phyloP scores from a whole-genome alignment of 53 echinoderm and acorn worm species.

The Zoroaster sp. region DNA sequence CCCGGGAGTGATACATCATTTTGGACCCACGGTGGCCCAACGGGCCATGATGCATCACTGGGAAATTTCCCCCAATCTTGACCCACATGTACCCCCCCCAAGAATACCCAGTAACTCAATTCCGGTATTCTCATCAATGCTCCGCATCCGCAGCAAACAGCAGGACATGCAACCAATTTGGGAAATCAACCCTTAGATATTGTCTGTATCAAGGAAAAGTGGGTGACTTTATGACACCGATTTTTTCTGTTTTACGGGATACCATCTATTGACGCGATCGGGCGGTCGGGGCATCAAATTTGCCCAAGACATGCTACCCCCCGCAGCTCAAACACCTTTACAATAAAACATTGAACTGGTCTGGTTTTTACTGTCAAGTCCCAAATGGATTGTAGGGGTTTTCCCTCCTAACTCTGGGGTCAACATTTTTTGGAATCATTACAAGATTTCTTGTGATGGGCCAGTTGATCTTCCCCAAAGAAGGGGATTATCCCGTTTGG shows the following conservation, averaged over 20 bases:
- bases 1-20: not conserved
- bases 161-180: not conserved
- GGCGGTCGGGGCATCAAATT: not conserved
- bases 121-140: not conserved
- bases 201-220: not conserved
- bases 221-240: not conserved
- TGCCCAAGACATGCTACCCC: not conserved
- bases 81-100: not conserved
- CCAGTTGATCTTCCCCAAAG: not conserved
- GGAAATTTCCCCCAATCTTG: not conserved
- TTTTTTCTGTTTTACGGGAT: not conserved
- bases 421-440: not conserved
- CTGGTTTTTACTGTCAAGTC: not conserved
- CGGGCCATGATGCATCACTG: not conserved
- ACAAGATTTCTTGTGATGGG: not conserved
- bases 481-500: not conserved
- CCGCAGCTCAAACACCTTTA: not conserved
- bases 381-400: not conserved
- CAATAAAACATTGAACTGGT: not conserved
- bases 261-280: not conserved
- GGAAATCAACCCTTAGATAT: not conserved
- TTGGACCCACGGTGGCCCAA: not conserved
- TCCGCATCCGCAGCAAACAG: not conserved
- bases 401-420: not conserved
- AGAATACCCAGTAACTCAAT: not conserved